Evolutionary conservation across 2,888 invertebrate genomes (phyloP).

Genomic region (Epinotia nisella): DNA sequence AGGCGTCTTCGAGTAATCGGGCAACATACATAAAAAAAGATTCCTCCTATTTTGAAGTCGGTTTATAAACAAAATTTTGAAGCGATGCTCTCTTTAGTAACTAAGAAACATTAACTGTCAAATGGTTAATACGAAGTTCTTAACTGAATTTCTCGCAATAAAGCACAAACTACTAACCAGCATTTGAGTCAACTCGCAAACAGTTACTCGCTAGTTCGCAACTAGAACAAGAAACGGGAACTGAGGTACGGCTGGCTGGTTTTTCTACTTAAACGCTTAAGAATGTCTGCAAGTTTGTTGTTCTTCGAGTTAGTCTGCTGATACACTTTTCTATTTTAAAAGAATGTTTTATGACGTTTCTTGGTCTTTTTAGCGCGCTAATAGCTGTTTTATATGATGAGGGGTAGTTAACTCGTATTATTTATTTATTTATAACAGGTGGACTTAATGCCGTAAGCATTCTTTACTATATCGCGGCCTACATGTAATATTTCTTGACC

Average conservation of each 20-base stretch:
- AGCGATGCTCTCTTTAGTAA: too few relatives aligned
- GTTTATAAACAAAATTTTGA: too few relatives aligned
- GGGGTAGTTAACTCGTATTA: too few relatives aligned
- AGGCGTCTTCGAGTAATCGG: too few relatives aligned
- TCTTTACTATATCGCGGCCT: too few relatives aligned
- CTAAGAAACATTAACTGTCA: not conserved
- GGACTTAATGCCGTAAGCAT: too few relatives aligned
- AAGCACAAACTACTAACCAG: not conserved
- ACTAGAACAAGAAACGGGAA: not conserved
- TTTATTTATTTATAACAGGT: too few relatives aligned
- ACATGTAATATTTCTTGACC: too few relatives aligned
- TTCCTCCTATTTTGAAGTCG: too few relatives aligned
- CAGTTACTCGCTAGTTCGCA: not conserved
- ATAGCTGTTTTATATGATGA: too few relatives aligned
- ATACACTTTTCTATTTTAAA: not conserved
- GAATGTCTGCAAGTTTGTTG: not conserved
- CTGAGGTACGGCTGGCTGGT: not conserved
- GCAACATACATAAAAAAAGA: too few relatives aligned
- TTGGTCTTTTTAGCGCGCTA: not conserved
- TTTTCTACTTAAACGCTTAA: constrained; percentile 17
- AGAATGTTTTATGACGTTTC: not conserved
- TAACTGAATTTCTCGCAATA: not conserved
- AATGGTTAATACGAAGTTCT: not conserved
- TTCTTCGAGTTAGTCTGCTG: not conserved
- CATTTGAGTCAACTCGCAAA: not conserved